Evolutionary conservation across 2,797 vertebrate species (phyloP), one percentile per base, ranked within the genome.

Genomic region (Lycodopsis pacificus): DNA sequence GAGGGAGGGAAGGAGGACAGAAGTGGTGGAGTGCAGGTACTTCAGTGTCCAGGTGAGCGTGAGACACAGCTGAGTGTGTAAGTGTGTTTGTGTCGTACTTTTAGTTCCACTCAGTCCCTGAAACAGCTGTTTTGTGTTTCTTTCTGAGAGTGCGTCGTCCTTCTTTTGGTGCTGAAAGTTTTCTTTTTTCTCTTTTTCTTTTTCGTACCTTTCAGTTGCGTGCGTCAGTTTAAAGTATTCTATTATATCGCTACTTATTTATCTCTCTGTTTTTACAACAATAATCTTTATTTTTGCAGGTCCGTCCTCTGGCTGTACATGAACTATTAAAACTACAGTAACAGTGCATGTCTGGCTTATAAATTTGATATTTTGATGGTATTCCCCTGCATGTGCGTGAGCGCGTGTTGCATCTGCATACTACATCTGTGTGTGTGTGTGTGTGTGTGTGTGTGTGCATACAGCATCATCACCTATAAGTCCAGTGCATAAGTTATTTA

Each of bases 261-360:
- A 13, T 7, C 46, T 61, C 46, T 77, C 17, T n/a, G 30, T 57
- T 78, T 83, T 85, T 76, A 77, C 74, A 84, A 82, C 22, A 51
- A 30, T 30, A 68, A 64, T 78, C 40, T 54, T 54, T 67, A 57
- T 84, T 73, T 59, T 32, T 84, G 42, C 81, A 80, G 66, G 30
- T 83, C 66, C 63, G 40, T 75, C 86, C 76, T 80, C 75, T 44
- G 64, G 30, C 86, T 89, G 80, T 84, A 88, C 89, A 88, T 65
- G 57, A 82, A 84, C 80, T 70, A 86, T 59, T 84, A 64, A 78
- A 80, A 88, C 86, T 89, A 91, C 88, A 87, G 87, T 92, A 93
- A 93, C 92, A 92, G 91, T 93, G 90, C 90, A 87, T 79, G 92
- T 93, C 91, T 91, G 92, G 92, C 91, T 93, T 90, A 78, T 46